phyloP scores from a whole-genome alignment of 2,113 vertebrate genomes.

The Anser cygnoides region DNA sequence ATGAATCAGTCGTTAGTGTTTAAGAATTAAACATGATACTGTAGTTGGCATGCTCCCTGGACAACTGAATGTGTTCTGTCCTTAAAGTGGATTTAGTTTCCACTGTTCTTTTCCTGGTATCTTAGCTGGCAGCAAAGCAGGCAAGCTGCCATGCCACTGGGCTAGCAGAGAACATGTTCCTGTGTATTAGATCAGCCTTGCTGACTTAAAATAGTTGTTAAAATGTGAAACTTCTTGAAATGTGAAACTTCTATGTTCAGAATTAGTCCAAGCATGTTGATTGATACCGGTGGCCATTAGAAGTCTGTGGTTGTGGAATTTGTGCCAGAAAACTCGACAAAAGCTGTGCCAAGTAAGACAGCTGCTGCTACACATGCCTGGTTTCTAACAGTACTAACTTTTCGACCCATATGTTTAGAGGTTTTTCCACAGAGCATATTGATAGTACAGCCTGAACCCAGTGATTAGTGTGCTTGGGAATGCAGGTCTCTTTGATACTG shows the following conservation, averaged over 20 bases:
- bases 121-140: slow-evolving; percentile 42
- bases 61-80: slow-evolving; percentile 35
- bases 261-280: slow-evolving; percentile 61
- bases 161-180: slow-evolving; percentile 11
- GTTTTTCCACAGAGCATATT: slow-evolving; percentile 47
- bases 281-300: slow-evolving; percentile 44
- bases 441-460: neutral
- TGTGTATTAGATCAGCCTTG: slow-evolving; percentile 57
- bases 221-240: slow-evolving; percentile 68
- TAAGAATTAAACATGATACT: slow-evolving; percentile 48
- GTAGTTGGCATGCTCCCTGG: slow-evolving; percentile 20
- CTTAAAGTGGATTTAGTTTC: slow-evolving; percentile 51
- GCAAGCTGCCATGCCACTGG: slow-evolving; percentile 47
- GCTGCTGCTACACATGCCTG: slow-evolving; percentile 53
- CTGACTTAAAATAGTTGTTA: slow-evolving; percentile 68
- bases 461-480: slow-evolving; percentile 23
- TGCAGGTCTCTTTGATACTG: neutral
- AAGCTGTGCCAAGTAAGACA: slow-evolving; percentile 60
- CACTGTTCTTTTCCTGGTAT: slow-evolving; percentile 57
- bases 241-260: slow-evolving; percentile 66
- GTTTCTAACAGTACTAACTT: slow-evolving; percentile 43
- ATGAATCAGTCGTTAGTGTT: slow-evolving; percentile 35
- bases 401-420: slow-evolving; percentile 12
- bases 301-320: slow-evolving; percentile 32
- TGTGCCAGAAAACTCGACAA: slow-evolving; percentile 57